Evolutionary conservation across 2,888 invertebrate species (phyloP), one percentile per base, ranked within the genome.

Genomic region (Ethmia dodecea): DNA sequence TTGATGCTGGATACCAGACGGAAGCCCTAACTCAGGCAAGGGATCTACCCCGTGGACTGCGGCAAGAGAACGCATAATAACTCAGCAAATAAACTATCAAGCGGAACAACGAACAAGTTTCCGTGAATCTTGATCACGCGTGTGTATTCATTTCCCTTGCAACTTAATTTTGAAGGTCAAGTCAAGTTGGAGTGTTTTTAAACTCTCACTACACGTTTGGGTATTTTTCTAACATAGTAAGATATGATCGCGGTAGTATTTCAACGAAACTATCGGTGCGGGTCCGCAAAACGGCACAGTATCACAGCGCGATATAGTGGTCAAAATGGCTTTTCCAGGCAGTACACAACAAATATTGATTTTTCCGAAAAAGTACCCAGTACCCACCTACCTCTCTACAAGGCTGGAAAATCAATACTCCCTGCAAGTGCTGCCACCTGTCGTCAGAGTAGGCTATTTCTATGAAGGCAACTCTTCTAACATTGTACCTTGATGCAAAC

Each of bases 31-130:
- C 38, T 76, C 78, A 37, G 80, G 80, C 67, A 83, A 75, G 73
- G 83, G 80, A 53, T 75, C 73, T 30, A 78, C 81, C 78, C 83
- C 83, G 52, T 75, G 79, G 22, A 79, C 55, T 40, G 78, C 75
- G 49, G 77, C 64, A 61, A 86, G 72, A 49, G 84, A 78, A 69
- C 84, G 84, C 84, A 86, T 84, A 83, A 79, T 83, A 84, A 73
- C 61, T 61, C 55, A 58, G 83, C 83, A 84, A 86, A 83, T 15
- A 33, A 42, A 84, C 73, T 54, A 59, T 68, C 56, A 86, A 86
- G 83, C 83, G 66, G 75, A 75, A 77, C 57, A 62, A 60, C 59
- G 57, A 59, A 60, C 63, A 64, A 73, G 47, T 48, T 56, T 51
- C 42, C 49, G 63, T 57, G 52, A 78, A 81, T 81, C 56, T 63